These are phyloP conservation scores for Subanguina moxae DNA, from an alignment of 1,140 invertebrate genomes.

Conservation along the genomic window DNA sequence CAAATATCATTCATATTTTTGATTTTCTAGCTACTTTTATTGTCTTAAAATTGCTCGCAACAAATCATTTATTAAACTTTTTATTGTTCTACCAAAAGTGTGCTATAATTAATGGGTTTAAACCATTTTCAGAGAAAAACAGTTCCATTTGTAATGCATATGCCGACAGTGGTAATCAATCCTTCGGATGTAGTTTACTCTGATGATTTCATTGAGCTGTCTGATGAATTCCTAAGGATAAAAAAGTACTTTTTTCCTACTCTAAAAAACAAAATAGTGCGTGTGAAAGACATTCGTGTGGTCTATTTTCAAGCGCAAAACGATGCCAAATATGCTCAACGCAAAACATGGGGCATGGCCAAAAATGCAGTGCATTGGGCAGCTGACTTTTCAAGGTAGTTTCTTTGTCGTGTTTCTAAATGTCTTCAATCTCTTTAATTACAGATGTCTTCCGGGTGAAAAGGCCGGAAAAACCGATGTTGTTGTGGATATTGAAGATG, in stretches of 20 bases:
- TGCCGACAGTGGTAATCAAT: constrained; percentile 5
- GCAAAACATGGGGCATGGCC: constrained; percentile 25
- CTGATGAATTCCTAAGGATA: constrained; percentile 62
- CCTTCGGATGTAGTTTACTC: constrained; percentile 22
- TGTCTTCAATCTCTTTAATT: constrained; percentile 19
- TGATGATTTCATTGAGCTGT: constrained; percentile 36
- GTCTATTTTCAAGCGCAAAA: constrained; percentile 39
- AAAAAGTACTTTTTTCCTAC: constrained; percentile 47
- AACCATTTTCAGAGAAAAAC: not conserved
- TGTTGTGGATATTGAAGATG: constrained; percentile 43
- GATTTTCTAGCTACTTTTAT: too few relatives aligned
- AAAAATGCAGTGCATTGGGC: constrained; percentile 30
- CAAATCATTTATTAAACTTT: too few relatives aligned
- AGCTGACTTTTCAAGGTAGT: constrained; percentile 31
- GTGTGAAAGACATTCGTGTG: constrained; percentile 37
- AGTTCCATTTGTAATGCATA: constrained; percentile 7
- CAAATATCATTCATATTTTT: too few relatives aligned
- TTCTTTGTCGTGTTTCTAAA: not conserved
- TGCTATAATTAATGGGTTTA: not conserved
- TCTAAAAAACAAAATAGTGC: constrained; percentile 33
- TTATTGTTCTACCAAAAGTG: too few relatives aligned
- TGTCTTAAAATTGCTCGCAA: too few relatives aligned
- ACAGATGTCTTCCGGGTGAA: constrained; percentile 39
- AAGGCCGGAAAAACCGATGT: constrained; percentile 38
- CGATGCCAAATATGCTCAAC: constrained; percentile 29